Evolutionary conservation across 2,888 invertebrate genomes (phyloP).

Genomic region (Thera obeliscata): DNA sequence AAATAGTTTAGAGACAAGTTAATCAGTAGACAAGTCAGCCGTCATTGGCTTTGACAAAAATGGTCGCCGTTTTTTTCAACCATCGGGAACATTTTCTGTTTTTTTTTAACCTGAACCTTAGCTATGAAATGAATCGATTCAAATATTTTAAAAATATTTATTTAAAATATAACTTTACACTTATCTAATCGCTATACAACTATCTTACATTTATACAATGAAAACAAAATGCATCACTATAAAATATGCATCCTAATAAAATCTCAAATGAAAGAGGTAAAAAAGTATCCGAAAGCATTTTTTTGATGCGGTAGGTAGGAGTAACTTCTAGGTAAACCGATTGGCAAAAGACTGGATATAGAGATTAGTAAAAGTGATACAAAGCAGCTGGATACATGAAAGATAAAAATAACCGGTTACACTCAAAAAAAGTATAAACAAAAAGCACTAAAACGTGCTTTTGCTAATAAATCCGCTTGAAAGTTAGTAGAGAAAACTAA

Average conservation of each 20-base stretch:
- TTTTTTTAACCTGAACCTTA: too few species aligned
- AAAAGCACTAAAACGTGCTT: constrained; percentile 67
- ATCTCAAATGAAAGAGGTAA: constrained; percentile 9
- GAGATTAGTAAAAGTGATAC: neutral
- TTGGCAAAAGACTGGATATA: neutral
- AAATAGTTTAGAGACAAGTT: too few species aligned
- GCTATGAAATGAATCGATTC: constrained; percentile 29
- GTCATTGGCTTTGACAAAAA: too few species aligned
- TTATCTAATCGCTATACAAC: constrained; percentile 61
- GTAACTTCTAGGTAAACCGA: neutral
- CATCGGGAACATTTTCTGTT: too few species aligned
- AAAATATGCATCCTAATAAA: constrained; percentile 9
- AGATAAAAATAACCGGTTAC: constrained; percentile 24
- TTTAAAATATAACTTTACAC: constrained; percentile 61
- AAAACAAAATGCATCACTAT: constrained; percentile 50
- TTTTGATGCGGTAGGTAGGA: neutral
- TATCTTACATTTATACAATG: constrained; percentile 72
- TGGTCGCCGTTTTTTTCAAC: too few species aligned
- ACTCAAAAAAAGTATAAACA: constrained; percentile 32
- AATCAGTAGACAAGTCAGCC: too few species aligned
- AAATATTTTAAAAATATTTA: constrained; percentile 64
- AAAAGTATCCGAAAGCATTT: constrained; percentile 2
- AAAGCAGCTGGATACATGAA: constrained; percentile 18
- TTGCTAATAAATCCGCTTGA: constrained; percentile 31
- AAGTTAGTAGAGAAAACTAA: constrained; percentile 14